Evolutionary conservation across 2,797 vertebrate species (phyloP).

Genomic region (Rhabdophis nuchalis): DNA sequence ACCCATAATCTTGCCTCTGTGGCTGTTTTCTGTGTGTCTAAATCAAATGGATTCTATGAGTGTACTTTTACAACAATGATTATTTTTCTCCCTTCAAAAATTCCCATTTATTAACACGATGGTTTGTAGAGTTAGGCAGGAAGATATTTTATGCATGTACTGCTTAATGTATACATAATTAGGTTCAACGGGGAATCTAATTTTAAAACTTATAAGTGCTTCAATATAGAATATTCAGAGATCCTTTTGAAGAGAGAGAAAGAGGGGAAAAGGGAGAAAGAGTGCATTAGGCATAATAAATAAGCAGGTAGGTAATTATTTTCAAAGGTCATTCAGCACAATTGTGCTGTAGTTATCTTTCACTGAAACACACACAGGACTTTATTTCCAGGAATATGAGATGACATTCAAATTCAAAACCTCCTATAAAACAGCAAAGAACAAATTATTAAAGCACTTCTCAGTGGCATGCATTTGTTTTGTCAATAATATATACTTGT

Average conservation of each 20-base stretch:
- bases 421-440: constrained; percentile 9
- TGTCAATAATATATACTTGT: neutral
- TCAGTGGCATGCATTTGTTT: constrained; percentile 9
- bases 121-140: neutral
- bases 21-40: neutral
- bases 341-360: constrained; percentile 45
- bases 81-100: neutral
- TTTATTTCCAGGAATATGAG: constrained; percentile 35
- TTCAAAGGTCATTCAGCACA: constrained; percentile 44
- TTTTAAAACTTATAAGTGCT: constrained; percentile 10
- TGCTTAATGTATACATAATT: constrained; percentile 1
- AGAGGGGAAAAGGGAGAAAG: constrained; percentile 6
- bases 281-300: constrained; percentile 21
- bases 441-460: constrained; percentile 12
- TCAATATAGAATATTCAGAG: constrained; percentile 22
- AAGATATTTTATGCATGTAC: neutral
- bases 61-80: neutral
- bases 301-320: constrained; percentile 51
- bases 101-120: neutral
- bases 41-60: neutral
- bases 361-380: constrained; percentile 29
- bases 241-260: constrained; percentile 16
- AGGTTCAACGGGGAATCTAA: constrained; percentile 6
- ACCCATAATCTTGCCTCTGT: neutral
- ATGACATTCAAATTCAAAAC: constrained; percentile 43